Evolutionary conservation across 2,888 invertebrate genomes (phyloP).

Genomic region (Girardia tigrina): DNA sequence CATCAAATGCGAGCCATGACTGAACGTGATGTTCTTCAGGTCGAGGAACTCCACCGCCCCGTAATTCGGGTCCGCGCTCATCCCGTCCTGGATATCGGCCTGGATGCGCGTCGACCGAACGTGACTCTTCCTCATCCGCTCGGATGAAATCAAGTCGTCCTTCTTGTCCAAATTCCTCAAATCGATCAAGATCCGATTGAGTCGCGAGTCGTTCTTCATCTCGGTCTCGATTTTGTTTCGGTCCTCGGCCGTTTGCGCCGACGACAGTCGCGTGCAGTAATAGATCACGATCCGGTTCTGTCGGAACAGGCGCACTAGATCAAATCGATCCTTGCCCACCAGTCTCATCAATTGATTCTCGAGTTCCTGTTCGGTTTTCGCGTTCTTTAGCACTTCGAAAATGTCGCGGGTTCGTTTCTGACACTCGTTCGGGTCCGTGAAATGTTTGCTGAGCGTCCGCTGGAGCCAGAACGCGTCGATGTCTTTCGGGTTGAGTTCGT

Average conservation of each 20-base stretch:
- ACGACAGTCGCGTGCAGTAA: constrained; percentile 84
- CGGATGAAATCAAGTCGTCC: constrained; percentile 48
- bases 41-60: constrained; percentile 56
- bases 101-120: constrained; percentile 44
- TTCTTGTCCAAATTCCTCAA: constrained; percentile 60
- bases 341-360: constrained; percentile 86
- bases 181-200: constrained; percentile 70
- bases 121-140: constrained; percentile 48
- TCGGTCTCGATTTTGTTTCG: constrained; percentile 69
- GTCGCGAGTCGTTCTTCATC: constrained; percentile 69
- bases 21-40: constrained; percentile 77
- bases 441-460: constrained; percentile 75
- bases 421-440: constrained; percentile 83
- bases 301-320: constrained; percentile 82
- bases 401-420: constrained; percentile 70
- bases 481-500: constrained; percentile 67
- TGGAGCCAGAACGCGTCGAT: constrained; percentile 99
- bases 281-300: constrained; percentile 63
- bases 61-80: neutral
- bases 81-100: neutral
- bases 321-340: constrained; percentile 87
- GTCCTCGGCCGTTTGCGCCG: constrained; percentile 81
- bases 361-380: constrained; percentile 84
- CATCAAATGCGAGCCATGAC: constrained; percentile 94
- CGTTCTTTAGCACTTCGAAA: constrained; percentile 69